Percentiles rank a stretch among this genome's conserved stretches.
These are phyloP conservation scores for Dasysyrphus albostriatus DNA, from an alignment of 2,888 invertebrate genomes.

Conservation along the genomic window DNA sequence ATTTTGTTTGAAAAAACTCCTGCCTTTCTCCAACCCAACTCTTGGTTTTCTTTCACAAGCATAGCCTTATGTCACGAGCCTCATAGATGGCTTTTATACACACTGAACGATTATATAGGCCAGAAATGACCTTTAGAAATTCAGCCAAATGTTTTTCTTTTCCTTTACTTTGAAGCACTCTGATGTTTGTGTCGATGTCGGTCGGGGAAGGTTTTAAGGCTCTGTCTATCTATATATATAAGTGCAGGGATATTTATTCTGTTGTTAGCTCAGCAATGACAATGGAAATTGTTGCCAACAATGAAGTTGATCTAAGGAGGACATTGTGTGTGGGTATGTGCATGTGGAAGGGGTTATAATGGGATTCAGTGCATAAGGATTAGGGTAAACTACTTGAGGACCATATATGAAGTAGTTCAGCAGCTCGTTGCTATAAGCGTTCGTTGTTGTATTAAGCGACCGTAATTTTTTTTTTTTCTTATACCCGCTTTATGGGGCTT, in stretches of 20 bases:
- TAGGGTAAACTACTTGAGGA: slow-evolving; percentile 50
- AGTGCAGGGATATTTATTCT: slow-evolving; percentile 41
- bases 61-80: slow-evolving; percentile 49
- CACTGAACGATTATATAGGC: slow-evolving; percentile 41
- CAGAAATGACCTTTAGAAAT: slow-evolving; percentile 55
- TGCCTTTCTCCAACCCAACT: too few species aligned
- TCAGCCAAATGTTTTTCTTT: slow-evolving; percentile 56
- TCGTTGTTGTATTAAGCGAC: slow-evolving; percentile 46
- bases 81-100: slow-evolving; percentile 33
- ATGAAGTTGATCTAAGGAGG: slow-evolving; percentile 54
- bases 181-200: not conserved
- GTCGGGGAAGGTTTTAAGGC: not conserved
- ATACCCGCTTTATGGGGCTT: not conserved
- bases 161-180: slow-evolving; percentile 17
- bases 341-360: slow-evolving; percentile 7
- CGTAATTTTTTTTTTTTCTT: slow-evolving; percentile 8
- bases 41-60: too few species aligned
- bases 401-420: slow-evolving; percentile 41
- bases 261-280: slow-evolving; percentile 63
- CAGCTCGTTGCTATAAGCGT: not conserved
- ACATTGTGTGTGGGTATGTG: not conserved
- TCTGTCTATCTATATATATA: not conserved
- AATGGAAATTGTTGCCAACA: slow-evolving; percentile 58
- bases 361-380: slow-evolving; percentile 41
- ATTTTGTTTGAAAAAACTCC: slow-evolving; percentile 24